Base-by-base conservation (phyloP, 1,140 invertebrate species). In the Stenopsyche tienmushanensis region DNA sequence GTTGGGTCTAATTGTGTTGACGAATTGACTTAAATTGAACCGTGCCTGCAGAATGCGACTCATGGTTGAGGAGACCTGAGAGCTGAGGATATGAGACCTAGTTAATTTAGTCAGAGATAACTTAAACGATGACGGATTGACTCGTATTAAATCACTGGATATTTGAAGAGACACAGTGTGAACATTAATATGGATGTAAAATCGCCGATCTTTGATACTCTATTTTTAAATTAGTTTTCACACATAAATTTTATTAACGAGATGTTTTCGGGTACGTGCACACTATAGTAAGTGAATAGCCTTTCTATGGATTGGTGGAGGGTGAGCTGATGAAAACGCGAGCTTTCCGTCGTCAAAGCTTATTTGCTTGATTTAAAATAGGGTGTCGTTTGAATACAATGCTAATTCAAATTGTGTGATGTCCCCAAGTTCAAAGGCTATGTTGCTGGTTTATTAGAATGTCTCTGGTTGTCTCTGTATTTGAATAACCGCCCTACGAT, bases 161-260 rank as follows among this genome's bases (percentile, higher is more conserved):
- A 54, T 54, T 34, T 54, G 52, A 54, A 54, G 52, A 62, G 42
- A 45, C 45, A n/a, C 42, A n/a, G n/a, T n/a, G n/a, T n/a, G n/a
- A n/a, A n/a, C n/a, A n/a, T n/a, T n/a, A n/a, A n/a, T n/a, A n/a
- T n/a, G n/a, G n/a, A n/a, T 15, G 44, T 5, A 52, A n/a, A n/a
- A 23, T 24, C 18, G 18, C 24, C 18, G 9, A 18, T 52, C 5
- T n/a, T 24, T 21, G 49, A 24, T n/a, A 21, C 18, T 8, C 49
- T 17, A 23, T 21, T 21, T 20, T 52, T 23, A 20, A 52, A n/a
- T 52, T 52, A 7, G 45, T 17, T 15, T n/a, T 49, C 8, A 49
- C 20, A 15, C 5, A 5, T 5, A 49, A 25, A 13, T 20, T 52
- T 18, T 3, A 21, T 52, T 20, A 13, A 52, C 13, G n/a, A 52